Conservation (phyloP, 1,140 invertebrate species). For the Drosophila ercepeae region DNA sequence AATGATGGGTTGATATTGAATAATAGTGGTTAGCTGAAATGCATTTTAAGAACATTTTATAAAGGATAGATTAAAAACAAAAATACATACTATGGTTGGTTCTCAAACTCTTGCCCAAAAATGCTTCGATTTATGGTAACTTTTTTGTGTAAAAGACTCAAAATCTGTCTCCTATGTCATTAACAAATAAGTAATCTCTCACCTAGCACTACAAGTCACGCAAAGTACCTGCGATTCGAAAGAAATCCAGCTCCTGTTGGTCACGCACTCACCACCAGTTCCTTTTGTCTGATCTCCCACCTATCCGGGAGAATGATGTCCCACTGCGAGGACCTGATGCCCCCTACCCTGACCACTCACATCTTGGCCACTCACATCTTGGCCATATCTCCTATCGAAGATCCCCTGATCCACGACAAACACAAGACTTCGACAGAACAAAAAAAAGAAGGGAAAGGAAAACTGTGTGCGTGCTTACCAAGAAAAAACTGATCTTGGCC, state of each 20-base stretch:
- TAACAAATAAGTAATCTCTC: not conserved
- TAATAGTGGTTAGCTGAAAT: not conserved
- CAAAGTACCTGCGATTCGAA: slow-evolving; percentile 7
- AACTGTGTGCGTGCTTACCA: slow-evolving; percentile 65
- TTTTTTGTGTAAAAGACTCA: no score
- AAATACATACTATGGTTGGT: no score
- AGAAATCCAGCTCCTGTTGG: slow-evolving; percentile 1
- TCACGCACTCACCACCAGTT: slow-evolving; percentile 36
- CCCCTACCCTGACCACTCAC: not conserved
- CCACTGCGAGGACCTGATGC: slow-evolving; percentile 31
- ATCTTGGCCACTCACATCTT: not conserved
- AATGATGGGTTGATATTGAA: not conserved
- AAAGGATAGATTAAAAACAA: no score
- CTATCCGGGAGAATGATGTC: slow-evolving; percentile 11
- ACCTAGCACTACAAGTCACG: not conserved
- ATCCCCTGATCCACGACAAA: slow-evolving; percentile 41
- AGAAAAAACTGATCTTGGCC: slow-evolving; percentile 30
- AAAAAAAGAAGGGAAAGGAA: slow-evolving; percentile 8
- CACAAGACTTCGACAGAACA: slow-evolving; percentile 16
- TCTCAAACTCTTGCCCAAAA: no score
- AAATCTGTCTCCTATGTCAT: not conserved
- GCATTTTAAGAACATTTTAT: not conserved
- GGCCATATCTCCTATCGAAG: slow-evolving; percentile 9
- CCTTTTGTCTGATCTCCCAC: not conserved
- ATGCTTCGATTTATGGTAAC: no score